Evolutionary conservation across 1,140 invertebrate species (phyloP).

Genomic region (Drosophila sucinea): DNA sequence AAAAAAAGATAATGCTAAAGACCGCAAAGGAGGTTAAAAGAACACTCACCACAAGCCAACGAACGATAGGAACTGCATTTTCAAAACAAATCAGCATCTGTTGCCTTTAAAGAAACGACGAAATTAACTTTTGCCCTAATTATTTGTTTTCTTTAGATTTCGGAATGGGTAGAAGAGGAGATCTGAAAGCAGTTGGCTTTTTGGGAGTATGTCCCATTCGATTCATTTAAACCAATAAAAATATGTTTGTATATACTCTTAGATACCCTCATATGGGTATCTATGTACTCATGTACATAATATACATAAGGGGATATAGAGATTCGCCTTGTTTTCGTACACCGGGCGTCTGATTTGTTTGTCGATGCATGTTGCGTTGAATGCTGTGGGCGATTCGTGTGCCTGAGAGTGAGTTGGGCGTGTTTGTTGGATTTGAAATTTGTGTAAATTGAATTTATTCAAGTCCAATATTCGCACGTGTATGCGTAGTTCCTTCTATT

Average conservation of each 20-base stretch:
- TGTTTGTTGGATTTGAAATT: constrained; percentile 69
- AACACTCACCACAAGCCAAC: too few species aligned
- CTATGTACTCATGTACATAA: background rate
- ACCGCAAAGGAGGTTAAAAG: too few species aligned
- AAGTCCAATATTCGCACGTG: constrained; percentile 78
- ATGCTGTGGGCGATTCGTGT: constrained; percentile 56
- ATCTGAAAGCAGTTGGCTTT: background rate
- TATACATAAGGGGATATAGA: background rate
- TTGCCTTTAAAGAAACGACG: too few species aligned
- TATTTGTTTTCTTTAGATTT: too few species aligned
- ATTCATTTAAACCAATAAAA: too few species aligned
- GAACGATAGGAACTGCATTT: too few species aligned
- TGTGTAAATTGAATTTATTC: constrained; percentile 82
- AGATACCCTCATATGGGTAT: too few species aligned
- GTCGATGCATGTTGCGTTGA: constrained; percentile 73
- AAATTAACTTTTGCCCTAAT: too few species aligned
- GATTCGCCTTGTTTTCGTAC: constrained; percentile 36
- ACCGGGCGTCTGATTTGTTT: constrained; percentile 73
- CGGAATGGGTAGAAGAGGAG: too few species aligned
- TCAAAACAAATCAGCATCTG: too few species aligned
- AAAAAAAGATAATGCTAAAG: too few species aligned
- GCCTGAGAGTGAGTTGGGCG: constrained; percentile 35
- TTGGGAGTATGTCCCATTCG: background rate
- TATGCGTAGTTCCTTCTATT: constrained; percentile 45
- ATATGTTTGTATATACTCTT: too few species aligned